phyloP scores from a whole-genome alignment of 30 jellyfish, hydroid and myxozoan genomes.

The Pseudorhiza aurosa region DNA sequence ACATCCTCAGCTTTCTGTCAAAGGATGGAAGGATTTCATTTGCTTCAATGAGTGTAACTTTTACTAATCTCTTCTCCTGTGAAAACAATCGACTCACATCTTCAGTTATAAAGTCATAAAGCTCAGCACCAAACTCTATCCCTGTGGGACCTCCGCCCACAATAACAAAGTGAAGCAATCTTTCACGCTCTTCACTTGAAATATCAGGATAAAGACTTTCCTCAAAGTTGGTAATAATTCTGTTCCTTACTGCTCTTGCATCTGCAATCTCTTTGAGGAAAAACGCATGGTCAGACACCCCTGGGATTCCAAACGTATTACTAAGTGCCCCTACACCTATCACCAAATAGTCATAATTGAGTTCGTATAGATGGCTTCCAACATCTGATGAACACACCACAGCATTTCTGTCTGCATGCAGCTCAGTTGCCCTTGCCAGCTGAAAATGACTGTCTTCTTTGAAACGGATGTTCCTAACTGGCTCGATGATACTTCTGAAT shows the following conservation, averaged over 20 bases:
- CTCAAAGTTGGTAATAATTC: slow-evolving; percentile 89
- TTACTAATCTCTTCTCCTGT: slow-evolving; percentile 82
- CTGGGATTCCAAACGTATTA: slow-evolving; percentile 92
- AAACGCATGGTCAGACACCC: slow-evolving; percentile 88
- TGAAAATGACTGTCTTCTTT: slow-evolving; percentile 97
- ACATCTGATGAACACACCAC: slow-evolving; percentile 75
- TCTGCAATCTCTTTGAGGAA: slow-evolving; percentile 92
- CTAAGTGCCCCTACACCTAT: slow-evolving; percentile 97
- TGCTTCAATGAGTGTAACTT: slow-evolving; percentile 94
- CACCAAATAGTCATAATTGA: slow-evolving; percentile 82
- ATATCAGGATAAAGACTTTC: slow-evolving; percentile 78
- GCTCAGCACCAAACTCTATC: slow-evolving; percentile 98
- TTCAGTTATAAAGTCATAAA: slow-evolving; percentile 94
- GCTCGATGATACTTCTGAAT: slow-evolving; percentile 96
- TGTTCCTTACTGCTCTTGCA: slow-evolving; percentile 91
- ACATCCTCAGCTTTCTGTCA: slow-evolving; percentile 78
- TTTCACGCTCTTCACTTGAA: slow-evolving; percentile 71
- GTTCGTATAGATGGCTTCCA: slow-evolving; percentile 53
- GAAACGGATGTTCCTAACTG: slow-evolving; percentile 81
- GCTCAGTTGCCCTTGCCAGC: slow-evolving; percentile 78
- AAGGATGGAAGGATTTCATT: slow-evolving; percentile 90
- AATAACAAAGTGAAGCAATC: slow-evolving; percentile 89
- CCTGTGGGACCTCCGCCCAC: slow-evolving; percentile 99
- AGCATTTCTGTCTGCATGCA: slow-evolving; percentile 69
- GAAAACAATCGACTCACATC: slow-evolving; percentile 93